These are phyloP conservation scores for Choristoneura fumiferana DNA, from an alignment of 1,140 invertebrate genomes.

Conservation along the genomic window DNA sequence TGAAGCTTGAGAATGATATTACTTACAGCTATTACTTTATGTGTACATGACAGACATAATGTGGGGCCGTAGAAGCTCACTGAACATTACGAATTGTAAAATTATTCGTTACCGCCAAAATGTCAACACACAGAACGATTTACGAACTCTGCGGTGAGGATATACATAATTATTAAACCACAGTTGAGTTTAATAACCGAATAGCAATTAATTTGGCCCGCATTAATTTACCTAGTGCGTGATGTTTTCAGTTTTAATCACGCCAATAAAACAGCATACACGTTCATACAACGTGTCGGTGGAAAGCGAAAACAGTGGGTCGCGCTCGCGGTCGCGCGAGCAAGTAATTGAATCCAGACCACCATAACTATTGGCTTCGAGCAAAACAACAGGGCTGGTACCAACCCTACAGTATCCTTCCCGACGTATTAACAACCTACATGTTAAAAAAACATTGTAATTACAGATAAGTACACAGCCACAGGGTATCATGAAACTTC, in stretches of 20 bases:
- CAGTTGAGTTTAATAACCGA: constrained; percentile 11
- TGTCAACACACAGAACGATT: too few relatives aligned
- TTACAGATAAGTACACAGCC: constrained; percentile 16
- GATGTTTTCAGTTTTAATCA: constrained; percentile 18
- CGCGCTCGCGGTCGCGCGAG: constrained; percentile 17
- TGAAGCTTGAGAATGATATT: constrained; percentile 41
- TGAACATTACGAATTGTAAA: too few relatives aligned
- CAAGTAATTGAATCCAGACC: constrained; percentile 41
- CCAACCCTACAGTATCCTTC: neutral
- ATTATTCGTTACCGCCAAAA: too few relatives aligned
- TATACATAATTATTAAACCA: neutral
- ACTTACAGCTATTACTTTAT: constrained; percentile 12
- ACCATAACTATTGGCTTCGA: constrained; percentile 34
- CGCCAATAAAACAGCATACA: constrained; percentile 34
- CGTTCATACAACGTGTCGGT: constrained; percentile 20
- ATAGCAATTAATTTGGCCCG: constrained; percentile 11
- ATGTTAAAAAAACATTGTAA: constrained; percentile 10
- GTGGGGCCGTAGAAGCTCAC: too few relatives aligned
- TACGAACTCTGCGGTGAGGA: too few relatives aligned
- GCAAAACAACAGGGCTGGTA: constrained; percentile 21
- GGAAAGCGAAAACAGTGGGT: constrained; percentile 11
- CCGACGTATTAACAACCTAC: constrained; percentile 10
- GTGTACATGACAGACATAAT: too few relatives aligned
- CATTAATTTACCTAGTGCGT: constrained; percentile 12
- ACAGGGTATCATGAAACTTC: constrained; percentile 14